Base-by-base conservation (phyloP, 2,113 vertebrate species). In the Cisticola juncidis region DNA sequence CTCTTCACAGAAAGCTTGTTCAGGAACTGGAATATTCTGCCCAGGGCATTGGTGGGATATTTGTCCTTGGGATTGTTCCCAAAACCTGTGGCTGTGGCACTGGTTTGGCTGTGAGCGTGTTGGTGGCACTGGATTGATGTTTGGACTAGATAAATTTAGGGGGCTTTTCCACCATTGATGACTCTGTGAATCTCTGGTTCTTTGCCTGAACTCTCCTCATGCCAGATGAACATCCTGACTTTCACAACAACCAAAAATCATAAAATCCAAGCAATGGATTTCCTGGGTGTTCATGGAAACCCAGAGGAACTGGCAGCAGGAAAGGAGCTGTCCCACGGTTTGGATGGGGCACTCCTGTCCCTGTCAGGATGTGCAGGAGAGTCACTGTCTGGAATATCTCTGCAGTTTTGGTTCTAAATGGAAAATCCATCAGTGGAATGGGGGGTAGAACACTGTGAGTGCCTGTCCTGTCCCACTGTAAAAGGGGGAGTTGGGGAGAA, bases 41-140 rank as follows among this genome's bases (percentile, higher is more conserved):
- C 35, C 57, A 35, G 57, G 48, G 20, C 6, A 36, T 14, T 11
- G 17, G 11, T 42, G 35, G 16, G 64, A 11, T 26, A 9, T 4
- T 31, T 47, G 14, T 8, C 29, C 11, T 40, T 35, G 66, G 21
- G 31, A 24, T 2, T 26, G 14, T 5, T 17, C 5, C 12, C 6
- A 29, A 24, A 12, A 10, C 1, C 0, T 6, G 23, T 61, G 56
- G 8, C 15, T 6, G 21, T 42, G 9, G 29, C 24, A n/a, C 29
- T 13, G 40, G 19, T 11, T 40, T 21, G 14, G 36, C 15, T 44
- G 26, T 19, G 62, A 23, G 19, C 0, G 0, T 28, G 7, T 4
- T 16, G n/a, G 28, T 40, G 23, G 15, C 38, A 29, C 65, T 42
- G 57, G 35, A 11, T 22, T 42, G 25, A 22, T 26, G 25, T 26